A percentile compares a stretch with the other conserved stretches of the same genome.
Evolutionary conservation across 1,140 invertebrate species (phyloP).

Genomic region (Potamilus streckersoni): DNA sequence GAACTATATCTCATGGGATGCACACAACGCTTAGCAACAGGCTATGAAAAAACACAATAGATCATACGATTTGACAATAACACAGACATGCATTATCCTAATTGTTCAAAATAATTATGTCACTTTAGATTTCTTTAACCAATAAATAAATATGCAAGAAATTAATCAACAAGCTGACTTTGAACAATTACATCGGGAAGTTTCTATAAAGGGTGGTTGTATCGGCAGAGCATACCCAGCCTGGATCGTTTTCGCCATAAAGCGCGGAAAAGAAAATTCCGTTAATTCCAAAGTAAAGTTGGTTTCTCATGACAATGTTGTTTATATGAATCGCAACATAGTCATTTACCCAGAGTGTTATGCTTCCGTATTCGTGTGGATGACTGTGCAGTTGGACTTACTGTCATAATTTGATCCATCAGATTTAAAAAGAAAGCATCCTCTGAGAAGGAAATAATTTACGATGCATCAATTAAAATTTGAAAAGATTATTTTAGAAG

Average conservation of each 20-base stretch:
- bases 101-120: too few relatives aligned
- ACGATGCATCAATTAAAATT: too few relatives aligned
- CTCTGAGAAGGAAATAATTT: too few relatives aligned
- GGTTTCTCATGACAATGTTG: slow-evolving; percentile 24
- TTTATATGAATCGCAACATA: slow-evolving; percentile 13
- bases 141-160: too few relatives aligned
- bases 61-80: too few relatives aligned
- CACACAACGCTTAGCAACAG: too few relatives aligned
- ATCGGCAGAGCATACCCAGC: slow-evolving; percentile 38
- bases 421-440: too few relatives aligned
- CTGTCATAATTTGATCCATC: slow-evolving; percentile 41
- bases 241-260: slow-evolving; percentile 42
- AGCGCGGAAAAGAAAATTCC: slow-evolving; percentile 57
- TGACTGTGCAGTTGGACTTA: slow-evolving; percentile 38
- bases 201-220: slow-evolving; percentile 45
- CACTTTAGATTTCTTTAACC: too few relatives aligned
- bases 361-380: slow-evolving; percentile 26
- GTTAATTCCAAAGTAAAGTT: slow-evolving; percentile 33
- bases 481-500: too few relatives aligned
- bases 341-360: slow-evolving; percentile 37
- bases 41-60: too few relatives aligned
- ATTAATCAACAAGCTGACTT: slow-evolving; percentile 3
- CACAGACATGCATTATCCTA: too few relatives aligned
- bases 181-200: slow-evolving; percentile 14
- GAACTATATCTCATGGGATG: too few relatives aligned